These are phyloP conservation scores for Urocyon cinereoargenteus DNA, from an alignment of 2,797 vertebrate genomes.

Conservation along the genomic window DNA sequence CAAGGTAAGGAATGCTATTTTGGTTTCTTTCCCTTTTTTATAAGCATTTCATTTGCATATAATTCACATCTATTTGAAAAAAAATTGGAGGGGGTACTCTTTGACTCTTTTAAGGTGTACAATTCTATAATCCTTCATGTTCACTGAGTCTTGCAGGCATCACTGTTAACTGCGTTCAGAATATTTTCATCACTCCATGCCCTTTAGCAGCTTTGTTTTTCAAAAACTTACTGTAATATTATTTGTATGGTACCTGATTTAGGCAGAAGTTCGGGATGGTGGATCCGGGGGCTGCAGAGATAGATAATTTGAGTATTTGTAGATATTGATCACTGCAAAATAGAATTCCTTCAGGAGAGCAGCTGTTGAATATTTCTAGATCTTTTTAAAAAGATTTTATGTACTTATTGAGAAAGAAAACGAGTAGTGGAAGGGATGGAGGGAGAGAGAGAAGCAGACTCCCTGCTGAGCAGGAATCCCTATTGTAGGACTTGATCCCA, in stretches of 20 bases:
- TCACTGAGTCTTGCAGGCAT: neutral
- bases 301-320: neutral
- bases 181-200: neutral
- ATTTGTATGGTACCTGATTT: neutral
- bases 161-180: neutral
- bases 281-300: neutral
- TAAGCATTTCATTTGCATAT: neutral
- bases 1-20: conserved; percentile 91
- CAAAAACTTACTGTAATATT: neutral
- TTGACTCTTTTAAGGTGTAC: neutral
- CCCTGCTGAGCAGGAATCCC: no score
- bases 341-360: neutral
- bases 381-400: neutral
- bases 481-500: no score
- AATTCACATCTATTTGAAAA: neutral
- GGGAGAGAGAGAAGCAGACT: no score
- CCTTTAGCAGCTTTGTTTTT: neutral
- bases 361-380: neutral
- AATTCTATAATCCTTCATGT: neutral
- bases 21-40: neutral
- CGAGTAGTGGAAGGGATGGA: no score
- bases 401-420: no score
- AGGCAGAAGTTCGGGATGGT: neutral
- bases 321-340: neutral
- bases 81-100: neutral